Base-by-base conservation (phyloP, 2,888 invertebrate genomes). In the Limenitis camilla region DNA sequence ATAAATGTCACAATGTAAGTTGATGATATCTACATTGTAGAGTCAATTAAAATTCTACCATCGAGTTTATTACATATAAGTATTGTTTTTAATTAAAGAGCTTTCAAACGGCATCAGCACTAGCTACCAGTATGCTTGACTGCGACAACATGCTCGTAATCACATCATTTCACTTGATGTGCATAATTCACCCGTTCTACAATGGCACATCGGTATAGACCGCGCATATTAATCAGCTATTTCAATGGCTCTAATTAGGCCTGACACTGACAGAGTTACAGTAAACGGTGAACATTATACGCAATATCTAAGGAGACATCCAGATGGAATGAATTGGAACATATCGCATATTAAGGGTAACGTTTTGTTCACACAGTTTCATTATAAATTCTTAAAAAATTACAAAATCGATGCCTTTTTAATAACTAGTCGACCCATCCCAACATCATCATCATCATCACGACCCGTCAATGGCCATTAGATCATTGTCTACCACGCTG, bases 221-320 rank as follows among this genome's bases (percentile, higher is more conserved):
- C 76, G 73, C 78, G 81, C 81, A 81, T 84, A 85, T 81, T 83
- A 83, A 85, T 85, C 83, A 83, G 76, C 76, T 76, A 81, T 81
- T 78, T 81, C 78, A 85, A 85, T 83, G 74, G 81, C 74, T 73
- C 76, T 85, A 85, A 85, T 85, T 83, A 84, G 73, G 64, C 64
- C 79, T 82, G 83, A 81, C 82, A 80, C 75, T 81, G 78, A 80
- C 82, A 78, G 81, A 77, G 78, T 79, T 75, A 79, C 78, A 74
- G 77, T 78, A 78, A 81, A 74, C 78, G 75, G 59, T 52, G 60
- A 59, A 61, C 63, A 61, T 66, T 66, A 63, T 63, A 62, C 50
- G 44, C 52, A 45, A 59, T 44, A 52, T 51, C 51, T 55, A 53
- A 58, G 47, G 52, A 49, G 52, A 41, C 43, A 36, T 48, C 47